A percentile compares a stretch with the other conserved stretches of the same genome.
Evolutionary conservation across 2,888 invertebrate species (phyloP).

Genomic region (Microctonus hyperodae): DNA sequence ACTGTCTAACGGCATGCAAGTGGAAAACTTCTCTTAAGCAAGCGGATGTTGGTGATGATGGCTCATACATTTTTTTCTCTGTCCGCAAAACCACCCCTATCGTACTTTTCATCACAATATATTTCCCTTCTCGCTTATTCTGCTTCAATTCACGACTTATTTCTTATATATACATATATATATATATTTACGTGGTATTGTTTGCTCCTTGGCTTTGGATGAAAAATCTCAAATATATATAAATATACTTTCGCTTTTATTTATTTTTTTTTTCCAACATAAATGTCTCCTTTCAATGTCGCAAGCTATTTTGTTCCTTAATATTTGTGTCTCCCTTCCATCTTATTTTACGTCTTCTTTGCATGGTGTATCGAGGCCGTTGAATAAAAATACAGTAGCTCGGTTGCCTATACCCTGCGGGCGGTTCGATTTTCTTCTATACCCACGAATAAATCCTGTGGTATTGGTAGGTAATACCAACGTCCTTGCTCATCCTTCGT

Average conservation of each 20-base stretch:
- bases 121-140: not conserved
- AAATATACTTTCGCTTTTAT: not conserved
- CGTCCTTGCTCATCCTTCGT: not conserved
- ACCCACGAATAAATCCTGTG: constrained; percentile 51
- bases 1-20: constrained; percentile 47
- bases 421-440: constrained; percentile 39
- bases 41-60: constrained; percentile 24
- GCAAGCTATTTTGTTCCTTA: not conserved
- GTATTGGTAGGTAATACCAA: constrained; percentile 53
- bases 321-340: constrained; percentile 2
- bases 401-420: constrained; percentile 29
- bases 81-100: not conserved
- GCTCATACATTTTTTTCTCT: constrained; percentile 11
- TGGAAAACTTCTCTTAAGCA: constrained; percentile 44
- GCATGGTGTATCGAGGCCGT: constrained; percentile 29
- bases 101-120: not conserved
- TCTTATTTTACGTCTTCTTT: not conserved
- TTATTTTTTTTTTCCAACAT: too few species aligned
- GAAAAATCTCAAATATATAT: constrained; percentile 18
- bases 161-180: not conserved
- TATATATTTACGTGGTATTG: constrained; percentile 16
- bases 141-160: not conserved
- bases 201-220: constrained; percentile 17
- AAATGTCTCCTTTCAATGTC: too few species aligned
- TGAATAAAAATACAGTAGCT: constrained; percentile 48